Conservation (phyloP, 2,888 invertebrate species). For the Aproaerema taeniolella region DNA sequence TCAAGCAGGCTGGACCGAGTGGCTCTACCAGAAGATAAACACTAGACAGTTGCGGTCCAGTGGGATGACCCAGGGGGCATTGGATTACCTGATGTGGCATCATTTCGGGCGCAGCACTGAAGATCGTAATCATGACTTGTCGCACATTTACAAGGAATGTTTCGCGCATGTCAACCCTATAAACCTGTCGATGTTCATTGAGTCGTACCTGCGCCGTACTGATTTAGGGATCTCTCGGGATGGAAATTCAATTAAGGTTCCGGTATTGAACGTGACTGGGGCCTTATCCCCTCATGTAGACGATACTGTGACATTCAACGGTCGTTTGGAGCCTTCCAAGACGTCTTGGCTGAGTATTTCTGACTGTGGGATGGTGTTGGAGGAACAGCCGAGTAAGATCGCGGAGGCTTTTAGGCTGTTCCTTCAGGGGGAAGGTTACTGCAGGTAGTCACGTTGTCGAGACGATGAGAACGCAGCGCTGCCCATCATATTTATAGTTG, state of each 20-base stretch:
- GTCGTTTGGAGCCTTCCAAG: slow-evolving; percentile 95
- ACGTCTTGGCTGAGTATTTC: slow-evolving; percentile 99
- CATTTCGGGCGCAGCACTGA: slow-evolving; percentile 96
- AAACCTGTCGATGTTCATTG: slow-evolving; percentile 96
- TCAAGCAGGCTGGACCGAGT: slow-evolving; percentile 98
- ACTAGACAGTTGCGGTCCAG: slow-evolving; percentile 90
- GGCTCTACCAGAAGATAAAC: slow-evolving; percentile 99
- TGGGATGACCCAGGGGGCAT: slow-evolving; percentile 94
- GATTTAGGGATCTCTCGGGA: slow-evolving; percentile 89
- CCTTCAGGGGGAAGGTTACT: slow-evolving; percentile 98
- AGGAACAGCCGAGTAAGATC: slow-evolving; percentile 98
- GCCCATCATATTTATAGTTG: slow-evolving; percentile 52
- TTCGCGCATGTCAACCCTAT: slow-evolving; percentile 96
- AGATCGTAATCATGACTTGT: slow-evolving; percentile 95
- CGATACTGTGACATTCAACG: slow-evolving; percentile 97
- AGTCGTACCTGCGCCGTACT: slow-evolving; percentile 93
- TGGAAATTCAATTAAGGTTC: slow-evolving; percentile 83
- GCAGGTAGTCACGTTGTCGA: slow-evolving; percentile 77
- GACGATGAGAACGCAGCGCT: slow-evolving; percentile 43
- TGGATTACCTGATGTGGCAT: slow-evolving; percentile 99
- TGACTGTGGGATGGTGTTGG: slow-evolving; percentile 98
- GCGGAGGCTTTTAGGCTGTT: slow-evolving; percentile 98
- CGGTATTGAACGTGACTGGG: slow-evolving; percentile 96
- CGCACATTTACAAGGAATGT: slow-evolving; percentile 94
- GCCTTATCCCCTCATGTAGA: slow-evolving; percentile 96